Conservation (phyloP, 2,113 vertebrate genomes). For the Nothoprocta perdicaria region DNA sequence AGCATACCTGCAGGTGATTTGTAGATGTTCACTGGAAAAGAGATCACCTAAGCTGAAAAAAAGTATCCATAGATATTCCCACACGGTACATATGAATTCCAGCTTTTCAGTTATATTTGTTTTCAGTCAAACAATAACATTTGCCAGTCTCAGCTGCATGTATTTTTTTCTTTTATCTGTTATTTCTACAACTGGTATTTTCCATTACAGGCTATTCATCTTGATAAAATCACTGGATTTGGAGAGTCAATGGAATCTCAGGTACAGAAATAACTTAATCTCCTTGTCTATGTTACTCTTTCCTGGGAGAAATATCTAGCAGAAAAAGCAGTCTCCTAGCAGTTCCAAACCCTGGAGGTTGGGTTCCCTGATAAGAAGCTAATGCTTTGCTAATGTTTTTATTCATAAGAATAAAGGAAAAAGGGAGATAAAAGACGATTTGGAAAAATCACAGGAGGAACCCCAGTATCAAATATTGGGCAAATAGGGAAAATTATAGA, state of each 20-base stretch:
- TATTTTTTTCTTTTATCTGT: not conserved
- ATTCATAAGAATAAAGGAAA: not conserved
- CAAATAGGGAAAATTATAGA: not conserved
- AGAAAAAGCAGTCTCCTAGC: not conserved
- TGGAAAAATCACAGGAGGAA: not conserved
- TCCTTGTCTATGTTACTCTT: not conserved
- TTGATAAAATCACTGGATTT: constrained; percentile 40
- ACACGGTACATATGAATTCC: not conserved
- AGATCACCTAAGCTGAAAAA: not conserved
- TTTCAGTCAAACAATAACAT: not conserved
- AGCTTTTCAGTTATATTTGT: not conserved
- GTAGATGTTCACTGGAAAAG: not conserved
- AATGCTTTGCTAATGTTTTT: not conserved
- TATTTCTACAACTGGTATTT: constrained; percentile 11
- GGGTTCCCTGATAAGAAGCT: not conserved
- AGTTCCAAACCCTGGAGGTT: not conserved
- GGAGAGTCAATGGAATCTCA: constrained; percentile 7
- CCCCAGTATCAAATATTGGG: not conserved
- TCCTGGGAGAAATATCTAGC: not conserved
- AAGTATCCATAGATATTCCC: not conserved
- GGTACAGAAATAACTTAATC: constrained; percentile 27
- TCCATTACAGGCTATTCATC: constrained; percentile 39
- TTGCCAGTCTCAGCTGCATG: not conserved
- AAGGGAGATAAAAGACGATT: not conserved
- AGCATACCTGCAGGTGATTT: not conserved